phyloP scores from a whole-genome alignment of 1,140 invertebrate genomes.

The Lucilia sericata region DNA sequence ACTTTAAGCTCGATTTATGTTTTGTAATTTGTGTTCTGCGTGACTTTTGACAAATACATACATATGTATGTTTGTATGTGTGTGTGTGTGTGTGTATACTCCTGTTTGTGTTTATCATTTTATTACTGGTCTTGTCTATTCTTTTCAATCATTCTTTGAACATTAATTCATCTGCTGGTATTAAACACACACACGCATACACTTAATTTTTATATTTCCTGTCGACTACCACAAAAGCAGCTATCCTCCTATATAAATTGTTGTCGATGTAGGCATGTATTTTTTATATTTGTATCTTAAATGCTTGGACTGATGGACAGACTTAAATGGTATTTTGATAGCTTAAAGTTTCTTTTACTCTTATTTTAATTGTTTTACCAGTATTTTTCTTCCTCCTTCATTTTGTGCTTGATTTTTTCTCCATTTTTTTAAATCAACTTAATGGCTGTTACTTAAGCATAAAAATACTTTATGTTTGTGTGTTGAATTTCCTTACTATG shows the following conservation, averaged over 20 bases:
- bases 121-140: neutral
- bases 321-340: slow-evolving; percentile 39
- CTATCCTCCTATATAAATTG: neutral
- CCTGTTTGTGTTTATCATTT: neutral
- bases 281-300: neutral
- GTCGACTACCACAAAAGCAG: neutral
- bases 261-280: neutral
- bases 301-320: neutral
- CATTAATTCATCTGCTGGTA: neutral
- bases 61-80: no score
- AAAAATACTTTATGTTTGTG: neutral
- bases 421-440: neutral
- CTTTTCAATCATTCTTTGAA: slow-evolving; percentile 3
- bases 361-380: slow-evolving; percentile 17
- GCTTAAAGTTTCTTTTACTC: slow-evolving; percentile 8
- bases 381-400: neutral
- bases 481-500: neutral
- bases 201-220: neutral
- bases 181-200: neutral
- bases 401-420: neutral
- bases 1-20: slow-evolving; percentile 38
- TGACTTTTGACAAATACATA: slow-evolving; percentile 29
- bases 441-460: slow-evolving; percentile 25
- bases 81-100: no score
- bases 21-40: slow-evolving; percentile 41